These are phyloP conservation scores for Siniperca knerii DNA, from an alignment of 2,113 vertebrate genomes.

Conservation along the genomic window DNA sequence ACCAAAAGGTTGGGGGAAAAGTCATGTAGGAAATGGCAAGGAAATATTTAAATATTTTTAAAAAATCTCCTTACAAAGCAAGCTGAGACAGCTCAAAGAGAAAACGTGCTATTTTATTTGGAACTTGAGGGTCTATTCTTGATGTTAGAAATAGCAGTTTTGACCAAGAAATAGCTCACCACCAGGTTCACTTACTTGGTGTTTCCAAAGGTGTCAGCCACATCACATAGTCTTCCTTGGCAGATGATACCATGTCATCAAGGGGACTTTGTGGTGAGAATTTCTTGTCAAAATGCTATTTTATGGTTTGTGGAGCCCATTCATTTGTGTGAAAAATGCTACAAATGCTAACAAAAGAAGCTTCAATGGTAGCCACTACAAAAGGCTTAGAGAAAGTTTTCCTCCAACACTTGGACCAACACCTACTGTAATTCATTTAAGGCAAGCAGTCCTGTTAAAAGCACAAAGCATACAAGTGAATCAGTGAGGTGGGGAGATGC, in stretches of 20 bases:
- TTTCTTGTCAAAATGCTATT: constrained; percentile 1
- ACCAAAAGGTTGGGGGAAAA: background rate
- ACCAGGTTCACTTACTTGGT: background rate
- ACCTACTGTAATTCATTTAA: background rate
- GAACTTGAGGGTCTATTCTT: background rate
- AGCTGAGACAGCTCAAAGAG: background rate
- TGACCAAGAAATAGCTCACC: constrained; percentile 1
- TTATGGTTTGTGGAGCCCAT: background rate
- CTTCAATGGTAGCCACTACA: background rate
- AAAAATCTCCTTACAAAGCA: background rate
- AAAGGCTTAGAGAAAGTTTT: background rate
- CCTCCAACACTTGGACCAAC: background rate
- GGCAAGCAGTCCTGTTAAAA: background rate
- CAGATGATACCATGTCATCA: too few relatives aligned
- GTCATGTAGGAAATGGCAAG: background rate
- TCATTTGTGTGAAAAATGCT: background rate
- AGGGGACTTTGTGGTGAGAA: background rate
- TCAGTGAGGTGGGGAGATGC: background rate
- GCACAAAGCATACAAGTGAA: background rate
- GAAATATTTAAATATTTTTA: background rate
- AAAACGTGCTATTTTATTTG: background rate
- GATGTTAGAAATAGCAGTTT: background rate
- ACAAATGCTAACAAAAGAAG: background rate
- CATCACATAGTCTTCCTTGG: background rate
- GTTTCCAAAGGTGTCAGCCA: background rate